These are phyloP conservation scores for Caretta caretta DNA, from an alignment of 2,113 vertebrate species.

Conservation along the genomic window DNA sequence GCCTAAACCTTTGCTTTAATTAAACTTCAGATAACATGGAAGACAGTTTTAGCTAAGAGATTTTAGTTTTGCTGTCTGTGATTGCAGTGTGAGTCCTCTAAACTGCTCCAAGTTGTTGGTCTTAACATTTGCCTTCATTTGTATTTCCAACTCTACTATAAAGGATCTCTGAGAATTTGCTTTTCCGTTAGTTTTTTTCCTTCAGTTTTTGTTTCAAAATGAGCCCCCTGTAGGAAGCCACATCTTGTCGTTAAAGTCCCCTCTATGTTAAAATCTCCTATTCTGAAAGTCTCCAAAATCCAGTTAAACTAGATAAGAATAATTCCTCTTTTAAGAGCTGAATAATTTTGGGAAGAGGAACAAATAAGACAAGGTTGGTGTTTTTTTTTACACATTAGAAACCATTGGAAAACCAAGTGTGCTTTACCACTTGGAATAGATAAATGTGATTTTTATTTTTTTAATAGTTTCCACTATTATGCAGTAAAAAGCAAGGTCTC, in stretches of 20 bases:
- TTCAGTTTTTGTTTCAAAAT: neutral
- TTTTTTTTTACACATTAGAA: too few relatives aligned
- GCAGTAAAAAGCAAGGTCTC: neutral
- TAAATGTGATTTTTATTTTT: too few relatives aligned
- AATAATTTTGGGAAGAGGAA: neutral
- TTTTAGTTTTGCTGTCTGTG: neutral
- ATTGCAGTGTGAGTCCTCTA: too few relatives aligned
- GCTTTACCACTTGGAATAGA: neutral
- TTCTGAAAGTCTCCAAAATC: neutral
- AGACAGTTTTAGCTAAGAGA: too few relatives aligned
- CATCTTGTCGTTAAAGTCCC: neutral
- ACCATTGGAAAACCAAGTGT: neutral
- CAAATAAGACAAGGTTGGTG: too few relatives aligned
- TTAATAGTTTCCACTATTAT: too few relatives aligned
- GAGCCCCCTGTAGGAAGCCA: neutral
- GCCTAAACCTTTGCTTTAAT: neutral
- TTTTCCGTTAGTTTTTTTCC: too few relatives aligned
- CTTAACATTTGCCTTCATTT: neutral
- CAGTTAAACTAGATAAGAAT: fast-evolving
- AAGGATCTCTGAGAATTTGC: too few relatives aligned
- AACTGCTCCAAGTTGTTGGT: too few relatives aligned
- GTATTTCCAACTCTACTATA: too few relatives aligned
- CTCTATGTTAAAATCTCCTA: too few relatives aligned
- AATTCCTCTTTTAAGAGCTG: neutral
- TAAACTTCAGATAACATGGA: neutral